Evolutionary conservation across 2,888 invertebrate species (phyloP), one percentile per base, ranked within the genome.

Genomic region (Drosophila setosimentum): DNA sequence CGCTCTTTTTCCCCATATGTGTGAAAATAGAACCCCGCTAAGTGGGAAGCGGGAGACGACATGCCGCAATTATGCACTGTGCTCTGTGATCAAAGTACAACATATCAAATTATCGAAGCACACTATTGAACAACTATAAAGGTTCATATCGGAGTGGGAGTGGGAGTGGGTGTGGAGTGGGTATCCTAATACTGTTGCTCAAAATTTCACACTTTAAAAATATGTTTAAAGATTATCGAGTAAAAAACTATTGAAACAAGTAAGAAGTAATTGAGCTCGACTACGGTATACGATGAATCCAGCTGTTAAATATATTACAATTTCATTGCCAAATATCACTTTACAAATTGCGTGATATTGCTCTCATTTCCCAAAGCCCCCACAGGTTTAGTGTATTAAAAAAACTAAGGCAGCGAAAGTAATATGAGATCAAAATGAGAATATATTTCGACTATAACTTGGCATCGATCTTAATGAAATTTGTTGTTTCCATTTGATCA

Each of bases 21-120:
- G 58, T 68, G 59, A 50, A 45, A 24, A 40, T 13, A 50, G 27
- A 35, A 21, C 48, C 11, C n/a, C 24, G 27, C 35, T 32, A 51
- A 53, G 18, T 7, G 49, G n/a, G 21, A 49, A 30, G 29, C 29
- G 45, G 27, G 13, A 8, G 32, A 21, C 37, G 45, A 45, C 7
- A 37, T n/a, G 45, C 16, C n/a, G 32, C 32, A 51, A 49, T 11
- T 18, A 21, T 21, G 18, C 10, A 18, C 24, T 5, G 29, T 40
- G n/a, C 27, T 5, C 45, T 42, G 13, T 21, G 45, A 13, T 32
- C 76, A 75, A 76, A 75, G 74, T 75, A 48, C 64, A 58, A 27
- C 18, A 6, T 2, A n/a, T 4, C 45, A 32, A 33, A 32, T 48
- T 53, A 54, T 57, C 33, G 27, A 33, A 21, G 45, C 37, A 29